phyloP scores from a whole-genome alignment of 92 coral and sea anemone genomes.

The Porites divaricata region DNA sequence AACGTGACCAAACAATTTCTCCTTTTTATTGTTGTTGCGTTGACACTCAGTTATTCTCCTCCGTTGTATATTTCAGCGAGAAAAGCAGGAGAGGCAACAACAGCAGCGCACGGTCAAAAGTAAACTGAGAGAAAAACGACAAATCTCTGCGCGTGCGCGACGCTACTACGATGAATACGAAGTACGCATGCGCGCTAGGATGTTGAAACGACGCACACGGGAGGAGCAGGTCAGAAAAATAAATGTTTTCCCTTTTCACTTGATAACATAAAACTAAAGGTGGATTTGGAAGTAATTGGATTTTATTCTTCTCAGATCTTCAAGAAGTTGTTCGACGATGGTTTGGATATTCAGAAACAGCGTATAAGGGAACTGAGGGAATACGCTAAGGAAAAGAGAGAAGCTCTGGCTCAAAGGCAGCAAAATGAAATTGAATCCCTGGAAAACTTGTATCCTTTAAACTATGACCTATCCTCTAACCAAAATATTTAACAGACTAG shows the following conservation, averaged over 20 bases:
- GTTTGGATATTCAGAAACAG: slow-evolving; percentile 92
- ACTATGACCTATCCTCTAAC: background rate
- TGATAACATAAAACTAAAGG: no score
- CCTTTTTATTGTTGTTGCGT: no score
- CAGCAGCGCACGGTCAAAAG: slow-evolving; percentile 82
- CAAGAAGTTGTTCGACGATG: slow-evolving; percentile 94
- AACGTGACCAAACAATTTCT: no score
- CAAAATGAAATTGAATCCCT: slow-evolving; percentile 90
- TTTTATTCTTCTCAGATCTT: slow-evolving; percentile 62
- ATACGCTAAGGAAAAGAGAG: slow-evolving; percentile 93
- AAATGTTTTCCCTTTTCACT: no score
- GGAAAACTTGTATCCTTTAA: slow-evolving; percentile 96
- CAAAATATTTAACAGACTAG: background rate
- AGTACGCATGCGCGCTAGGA: slow-evolving; percentile 96
- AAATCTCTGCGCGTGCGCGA: slow-evolving; percentile 98
- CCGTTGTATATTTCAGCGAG: slow-evolving; percentile 63
- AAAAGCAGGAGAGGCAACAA: slow-evolving; percentile 85
- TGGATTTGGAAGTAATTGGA: background rate
- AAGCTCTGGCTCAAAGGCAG: slow-evolving; percentile 83
- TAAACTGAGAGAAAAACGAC: slow-evolving; percentile 91
- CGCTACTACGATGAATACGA: slow-evolving; percentile 97
- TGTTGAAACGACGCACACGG: slow-evolving; percentile 95
- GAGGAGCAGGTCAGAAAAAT: slow-evolving; percentile 85
- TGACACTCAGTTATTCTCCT: background rate
- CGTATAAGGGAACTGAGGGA: slow-evolving; percentile 89